Base-by-base conservation (phyloP, 2,888 invertebrate genomes). In the Drosophila subsilvestris region DNA sequence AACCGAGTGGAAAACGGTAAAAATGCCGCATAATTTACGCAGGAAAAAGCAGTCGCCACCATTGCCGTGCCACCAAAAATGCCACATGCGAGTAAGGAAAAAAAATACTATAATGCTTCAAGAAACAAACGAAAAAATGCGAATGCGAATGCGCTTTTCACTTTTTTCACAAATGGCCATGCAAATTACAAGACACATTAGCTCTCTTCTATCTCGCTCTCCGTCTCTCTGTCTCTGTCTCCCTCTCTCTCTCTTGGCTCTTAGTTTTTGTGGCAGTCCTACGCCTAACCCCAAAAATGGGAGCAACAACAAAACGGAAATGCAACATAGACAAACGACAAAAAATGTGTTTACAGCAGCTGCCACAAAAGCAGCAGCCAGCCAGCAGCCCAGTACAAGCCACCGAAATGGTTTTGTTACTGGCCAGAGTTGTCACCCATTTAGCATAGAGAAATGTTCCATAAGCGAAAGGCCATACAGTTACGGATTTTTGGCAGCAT, bases 21-120 rank as follows among this genome's bases (percentile, higher is more conserved):
- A 88, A 88, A 85, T 81, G 79, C 74, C 76, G 88, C 88, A 88
- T 88, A 88, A 88, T 88, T 88, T 88, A 86, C 87, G 86, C 82
- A 84, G 76, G 74, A 74, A 63, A 59, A 51, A 50, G n/a, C 29
- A 14, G 6, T 32, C 37, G 9, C 8, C 4, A 14, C 18, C 12
- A n/a, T 17, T 3, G 25, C 53, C 9, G 37, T 27, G 18, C 7
- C 45, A 65, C 17, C 12, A 17, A 57, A 17, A 57, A 49, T 18
- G 37, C 37, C 37, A 37, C 37, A n/a, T 37, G 37, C 37, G 37
- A 37, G 37, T n/a, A 37, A 14, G 37, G 37, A 6, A 14, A 37
- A 32, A 12, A 14, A 37, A 37, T 37, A 37, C 37, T 37, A 37
- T 37, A 37, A 14, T 37, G 37, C 37, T 37, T 2, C 14, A 43